Evolutionary conservation across 2,113 vertebrate genomes (phyloP).

Genomic region (Zapornia atra): DNA sequence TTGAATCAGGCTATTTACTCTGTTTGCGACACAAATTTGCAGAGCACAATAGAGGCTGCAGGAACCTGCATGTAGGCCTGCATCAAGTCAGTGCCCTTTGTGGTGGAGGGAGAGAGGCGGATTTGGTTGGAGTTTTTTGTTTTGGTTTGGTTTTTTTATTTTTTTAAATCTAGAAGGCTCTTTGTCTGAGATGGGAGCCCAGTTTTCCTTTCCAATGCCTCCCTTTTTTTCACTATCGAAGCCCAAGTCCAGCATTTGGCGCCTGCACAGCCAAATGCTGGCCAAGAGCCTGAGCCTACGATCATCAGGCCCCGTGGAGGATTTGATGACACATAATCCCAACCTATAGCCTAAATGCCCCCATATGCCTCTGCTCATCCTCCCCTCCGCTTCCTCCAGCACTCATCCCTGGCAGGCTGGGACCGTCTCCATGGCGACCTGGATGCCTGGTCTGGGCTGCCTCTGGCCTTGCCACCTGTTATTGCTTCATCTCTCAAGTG

Average conservation of each 20-base stretch:
- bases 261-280: background rate
- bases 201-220: background rate
- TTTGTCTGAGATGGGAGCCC: background rate
- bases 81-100: background rate
- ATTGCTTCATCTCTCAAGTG: constrained; percentile 71
- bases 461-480: constrained; percentile 80
- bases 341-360: constrained; percentile 14
- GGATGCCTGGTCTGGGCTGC: constrained; percentile 63
- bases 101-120: background rate
- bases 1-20: constrained; percentile 5
- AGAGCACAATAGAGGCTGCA: background rate
- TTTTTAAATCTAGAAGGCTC: background rate
- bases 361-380: background rate
- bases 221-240: background rate
- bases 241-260: background rate
- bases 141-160: background rate
- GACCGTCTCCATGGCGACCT: constrained; percentile 74
- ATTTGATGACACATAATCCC: background rate
- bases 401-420: constrained; percentile 71
- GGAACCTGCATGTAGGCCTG: background rate
- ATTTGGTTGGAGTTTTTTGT: background rate
- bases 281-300: background rate
- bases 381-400: constrained; percentile 17
- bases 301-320: background rate
- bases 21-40: background rate